Percentiles rank a stretch among this genome's conserved stretches.
These are phyloP conservation scores for Rhodophaea formosa DNA, from an alignment of 2,888 invertebrate genomes.

Conservation along the genomic window DNA sequence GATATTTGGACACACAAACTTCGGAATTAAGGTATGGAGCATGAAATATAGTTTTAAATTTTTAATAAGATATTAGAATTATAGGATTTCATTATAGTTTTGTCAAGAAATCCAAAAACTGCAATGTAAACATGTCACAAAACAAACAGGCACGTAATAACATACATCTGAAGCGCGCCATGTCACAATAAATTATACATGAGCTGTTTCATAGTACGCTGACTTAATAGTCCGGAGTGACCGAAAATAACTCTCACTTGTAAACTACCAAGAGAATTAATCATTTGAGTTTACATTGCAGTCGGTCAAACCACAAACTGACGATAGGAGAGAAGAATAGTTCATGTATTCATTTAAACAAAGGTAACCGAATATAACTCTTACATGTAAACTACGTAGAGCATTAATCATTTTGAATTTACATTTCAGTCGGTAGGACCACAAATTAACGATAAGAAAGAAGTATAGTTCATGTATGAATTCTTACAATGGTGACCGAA, in stretches of 20 bases:
- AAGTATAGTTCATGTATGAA: background rate
- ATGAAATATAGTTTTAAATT: too few relatives aligned
- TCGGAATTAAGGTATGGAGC: too few relatives aligned
- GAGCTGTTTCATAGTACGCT: conserved; percentile 8
- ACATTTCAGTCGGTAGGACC: background rate
- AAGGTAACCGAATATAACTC: conserved; percentile 3
- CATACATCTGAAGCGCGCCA: background rate
- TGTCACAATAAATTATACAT: conserved; percentile 1
- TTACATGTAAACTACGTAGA: conserved; percentile 10
- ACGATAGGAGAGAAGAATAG: background rate
- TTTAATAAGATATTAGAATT: too few relatives aligned
- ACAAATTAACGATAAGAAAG: background rate
- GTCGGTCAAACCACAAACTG: background rate
- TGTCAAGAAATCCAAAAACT: too few relatives aligned
- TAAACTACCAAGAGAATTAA: conserved; percentile 16
- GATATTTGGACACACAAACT: too few relatives aligned
- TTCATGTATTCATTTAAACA: too few relatives aligned
- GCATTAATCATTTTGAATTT: conserved; percentile 18
- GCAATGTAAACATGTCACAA: too few relatives aligned
- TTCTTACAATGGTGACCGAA: too few relatives aligned
- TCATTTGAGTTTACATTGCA: conserved; percentile 15
- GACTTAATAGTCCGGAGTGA: conserved; percentile 5
- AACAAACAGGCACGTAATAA: too few relatives aligned
- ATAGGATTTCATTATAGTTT: too few relatives aligned
- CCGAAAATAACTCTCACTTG: conserved; percentile 9